Percentiles rank a stretch among this genome's conserved stretches.
These are phyloP conservation scores for Murina feae DNA, from an alignment of 2,113 vertebrate species.

Conservation along the genomic window DNA sequence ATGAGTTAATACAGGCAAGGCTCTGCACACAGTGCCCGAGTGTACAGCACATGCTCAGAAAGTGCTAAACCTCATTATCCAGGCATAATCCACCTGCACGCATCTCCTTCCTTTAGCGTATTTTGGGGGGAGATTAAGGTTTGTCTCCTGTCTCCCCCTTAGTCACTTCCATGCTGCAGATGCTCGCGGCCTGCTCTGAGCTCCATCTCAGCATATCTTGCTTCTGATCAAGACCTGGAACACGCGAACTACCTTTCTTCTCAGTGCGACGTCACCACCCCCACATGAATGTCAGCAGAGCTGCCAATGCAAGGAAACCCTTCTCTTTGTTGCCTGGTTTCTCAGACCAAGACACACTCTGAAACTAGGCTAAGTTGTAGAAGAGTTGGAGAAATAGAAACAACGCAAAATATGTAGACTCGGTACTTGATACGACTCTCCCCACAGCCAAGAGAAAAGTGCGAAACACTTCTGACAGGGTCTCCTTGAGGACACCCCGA, in stretches of 20 bases:
- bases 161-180: neutral
- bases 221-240: neutral
- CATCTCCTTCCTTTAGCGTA: neutral
- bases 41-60: neutral
- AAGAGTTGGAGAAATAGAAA: neutral
- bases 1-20: neutral
- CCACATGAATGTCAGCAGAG: neutral
- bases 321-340: neutral
- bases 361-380: neutral
- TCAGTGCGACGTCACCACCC: neutral
- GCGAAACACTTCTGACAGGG: neutral
- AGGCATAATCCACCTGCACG: neutral
- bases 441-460: neutral
- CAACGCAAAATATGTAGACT: neutral
- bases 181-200: neutral
- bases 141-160: neutral
- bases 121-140: neutral
- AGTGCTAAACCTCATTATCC: neutral
- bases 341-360: neutral
- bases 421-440: neutral
- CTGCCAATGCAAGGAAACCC: neutral
- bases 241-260: neutral
- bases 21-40: neutral
- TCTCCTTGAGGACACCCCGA: neutral
- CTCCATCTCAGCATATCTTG: neutral